Evolutionary conservation across 1,140 invertebrate genomes (phyloP).

Genomic region (Trichomalopsis sarcophagae): DNA sequence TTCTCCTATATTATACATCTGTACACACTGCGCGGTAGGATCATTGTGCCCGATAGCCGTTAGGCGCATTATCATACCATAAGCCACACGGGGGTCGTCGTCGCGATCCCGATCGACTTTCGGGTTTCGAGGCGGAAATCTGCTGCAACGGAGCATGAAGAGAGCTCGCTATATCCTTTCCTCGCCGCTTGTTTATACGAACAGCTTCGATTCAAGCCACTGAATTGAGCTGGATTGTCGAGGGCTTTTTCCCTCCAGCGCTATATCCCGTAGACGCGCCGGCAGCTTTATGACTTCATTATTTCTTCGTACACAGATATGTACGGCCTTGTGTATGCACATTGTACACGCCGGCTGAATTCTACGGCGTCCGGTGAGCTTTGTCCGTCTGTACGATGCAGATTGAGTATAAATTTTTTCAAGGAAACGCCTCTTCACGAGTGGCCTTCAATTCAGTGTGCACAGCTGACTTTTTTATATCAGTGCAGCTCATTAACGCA

Average conservation of each 20-base stretch:
- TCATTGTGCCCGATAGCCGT: too few species aligned
- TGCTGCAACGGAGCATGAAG: neutral
- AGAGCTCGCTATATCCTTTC: too few species aligned
- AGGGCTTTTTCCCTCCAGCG: neutral
- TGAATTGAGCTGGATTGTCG: neutral
- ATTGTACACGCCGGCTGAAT: neutral
- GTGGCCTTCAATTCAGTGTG: too few species aligned
- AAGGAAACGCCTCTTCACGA: neutral
- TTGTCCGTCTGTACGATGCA: neutral
- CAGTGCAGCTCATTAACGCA: too few species aligned
- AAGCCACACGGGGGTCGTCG: neutral
- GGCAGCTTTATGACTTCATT: neutral
- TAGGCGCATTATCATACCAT: too few species aligned
- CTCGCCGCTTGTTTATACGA: neutral
- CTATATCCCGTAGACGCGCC: too few species aligned
- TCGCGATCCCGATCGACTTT: neutral
- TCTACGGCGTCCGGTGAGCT: neutral
- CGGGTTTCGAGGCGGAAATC: slow-evolving; percentile 7
- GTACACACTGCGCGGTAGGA: too few species aligned
- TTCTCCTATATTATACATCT: neutral
- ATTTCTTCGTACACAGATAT: neutral
- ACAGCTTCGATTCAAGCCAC: slow-evolving; percentile 3
- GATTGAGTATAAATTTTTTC: neutral
- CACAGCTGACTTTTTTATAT: neutral
- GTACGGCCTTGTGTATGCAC: too few species aligned